A percentile compares a stretch with the other conserved stretches of the same genome.
phyloP scores from a whole-genome alignment of 2,113 vertebrate species.

The Cisticola juncidis region DNA sequence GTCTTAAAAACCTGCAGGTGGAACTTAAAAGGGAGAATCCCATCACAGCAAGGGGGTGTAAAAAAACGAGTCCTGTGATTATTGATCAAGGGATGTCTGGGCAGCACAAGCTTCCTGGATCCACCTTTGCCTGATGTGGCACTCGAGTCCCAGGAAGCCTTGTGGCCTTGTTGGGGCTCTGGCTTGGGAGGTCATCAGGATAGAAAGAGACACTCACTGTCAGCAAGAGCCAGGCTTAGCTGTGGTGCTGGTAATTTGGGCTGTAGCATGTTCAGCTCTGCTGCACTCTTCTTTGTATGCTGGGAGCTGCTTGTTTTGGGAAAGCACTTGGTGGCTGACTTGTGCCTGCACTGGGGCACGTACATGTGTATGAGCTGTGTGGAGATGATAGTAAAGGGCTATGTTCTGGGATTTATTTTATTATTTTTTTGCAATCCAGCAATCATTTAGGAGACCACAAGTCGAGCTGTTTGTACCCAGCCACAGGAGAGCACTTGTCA shows the following conservation, averaged over 20 bases:
- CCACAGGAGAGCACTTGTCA: neutral
- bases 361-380: neutral
- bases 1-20: neutral
- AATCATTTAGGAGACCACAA: neutral
- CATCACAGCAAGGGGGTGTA: neutral
- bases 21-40: neutral
- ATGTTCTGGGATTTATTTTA: neutral
- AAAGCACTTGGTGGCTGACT: rapidly evolving
- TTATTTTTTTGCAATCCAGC: neutral
- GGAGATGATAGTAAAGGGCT: neutral
- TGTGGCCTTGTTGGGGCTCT: rapidly evolving
- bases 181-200: neutral
- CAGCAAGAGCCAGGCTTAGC: neutral
- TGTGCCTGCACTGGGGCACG: neutral
- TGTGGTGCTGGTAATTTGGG: neutral
- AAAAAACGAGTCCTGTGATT: neutral
- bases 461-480: neutral
- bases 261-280: neutral
- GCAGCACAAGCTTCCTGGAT: neutral
- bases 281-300: rapidly evolving
- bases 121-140: neutral
- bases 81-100: neutral
- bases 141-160: neutral
- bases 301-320: neutral
- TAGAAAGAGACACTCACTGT: neutral